These are phyloP conservation scores for Gnathonemus longibarbis DNA, from an alignment of 2,113 vertebrate species.

Conservation along the genomic window DNA sequence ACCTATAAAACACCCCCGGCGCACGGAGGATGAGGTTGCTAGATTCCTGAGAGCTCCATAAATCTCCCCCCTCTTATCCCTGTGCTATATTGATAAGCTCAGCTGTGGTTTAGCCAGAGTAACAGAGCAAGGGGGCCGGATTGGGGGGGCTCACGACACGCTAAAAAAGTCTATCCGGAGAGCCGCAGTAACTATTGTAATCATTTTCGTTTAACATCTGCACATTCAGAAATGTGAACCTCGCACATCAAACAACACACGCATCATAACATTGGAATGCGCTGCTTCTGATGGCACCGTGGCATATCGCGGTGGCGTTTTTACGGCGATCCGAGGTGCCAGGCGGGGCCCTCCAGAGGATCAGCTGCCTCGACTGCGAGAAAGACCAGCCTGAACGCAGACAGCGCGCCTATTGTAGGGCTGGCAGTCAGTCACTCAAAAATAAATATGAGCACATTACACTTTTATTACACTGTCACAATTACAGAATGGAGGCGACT, in stretches of 20 bases:
- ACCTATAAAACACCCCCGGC: slow-evolving; percentile 33
- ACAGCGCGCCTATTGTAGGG: not conserved
- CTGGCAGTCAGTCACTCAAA: not conserved
- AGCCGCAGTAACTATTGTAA: not conserved
- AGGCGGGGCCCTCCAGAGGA: not conserved
- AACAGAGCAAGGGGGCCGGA: not conserved
- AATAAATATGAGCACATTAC: not conserved
- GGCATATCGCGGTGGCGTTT: not conserved
- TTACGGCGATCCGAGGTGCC: not conserved
- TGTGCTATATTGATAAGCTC: slow-evolving; percentile 42
- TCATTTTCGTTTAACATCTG: not conserved
- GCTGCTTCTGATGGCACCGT: not conserved
- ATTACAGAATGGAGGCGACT: not conserved
- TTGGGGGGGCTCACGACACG: not conserved
- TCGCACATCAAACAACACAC: not conserved
- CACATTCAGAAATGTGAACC: not conserved
- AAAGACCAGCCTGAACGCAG: not conserved
- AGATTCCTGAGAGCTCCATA: slow-evolving; percentile 35
- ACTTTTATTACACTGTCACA: not conserved
- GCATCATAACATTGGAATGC: not conserved
- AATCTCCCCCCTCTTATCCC: slow-evolving; percentile 42
- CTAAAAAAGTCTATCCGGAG: not conserved
- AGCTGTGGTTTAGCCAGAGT: slow-evolving; percentile 23
- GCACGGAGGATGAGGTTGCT: slow-evolving; percentile 8
- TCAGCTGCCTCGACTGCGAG: not conserved